Percentiles rank a stretch among this genome's conserved stretches.
phyloP scores from a whole-genome alignment of 64 coral and sea anemone species.

The Actinia equina region DNA sequence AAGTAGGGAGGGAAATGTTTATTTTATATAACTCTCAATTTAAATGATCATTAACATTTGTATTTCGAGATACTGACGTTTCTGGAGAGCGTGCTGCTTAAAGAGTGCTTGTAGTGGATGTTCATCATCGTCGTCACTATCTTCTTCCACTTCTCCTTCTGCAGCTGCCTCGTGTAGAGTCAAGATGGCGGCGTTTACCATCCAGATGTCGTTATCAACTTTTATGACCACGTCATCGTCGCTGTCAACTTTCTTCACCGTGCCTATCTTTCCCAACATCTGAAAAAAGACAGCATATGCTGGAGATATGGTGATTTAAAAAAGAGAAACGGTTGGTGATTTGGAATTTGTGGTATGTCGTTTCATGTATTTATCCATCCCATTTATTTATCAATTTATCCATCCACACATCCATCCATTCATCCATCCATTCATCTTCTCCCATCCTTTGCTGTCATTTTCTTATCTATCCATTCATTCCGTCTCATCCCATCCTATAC shows the following conservation, averaged over 20 bases:
- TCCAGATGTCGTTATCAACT: slow-evolving; percentile 29
- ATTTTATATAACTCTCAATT: no score
- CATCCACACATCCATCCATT: no score
- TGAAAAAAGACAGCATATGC: background rate
- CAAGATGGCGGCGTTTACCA: slow-evolving; percentile 31
- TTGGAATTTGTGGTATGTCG: no score
- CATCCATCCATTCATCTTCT: background rate
- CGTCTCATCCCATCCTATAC: no score
- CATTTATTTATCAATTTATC: no score
- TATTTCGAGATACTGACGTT: background rate
- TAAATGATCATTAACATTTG: no score
- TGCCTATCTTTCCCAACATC: slow-evolving; percentile 52
- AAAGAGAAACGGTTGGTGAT: no score
- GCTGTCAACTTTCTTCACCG: slow-evolving; percentile 21
- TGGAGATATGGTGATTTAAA: background rate
- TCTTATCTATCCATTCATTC: background rate
- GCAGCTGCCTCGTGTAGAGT: slow-evolving; percentile 29
- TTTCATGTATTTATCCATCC: no score
- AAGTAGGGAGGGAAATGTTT: no score
- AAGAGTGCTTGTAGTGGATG: background rate
- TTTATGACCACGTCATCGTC: slow-evolving; percentile 17
- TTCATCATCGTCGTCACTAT: background rate
- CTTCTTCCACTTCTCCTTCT: background rate
- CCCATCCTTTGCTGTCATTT: background rate
- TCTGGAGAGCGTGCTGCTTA: background rate